A percentile compares a stretch with the other conserved stretches of the same genome.
phyloP scores from a whole-genome alignment of 2,888 invertebrate genomes.

The Synergus laeviventris region DNA sequence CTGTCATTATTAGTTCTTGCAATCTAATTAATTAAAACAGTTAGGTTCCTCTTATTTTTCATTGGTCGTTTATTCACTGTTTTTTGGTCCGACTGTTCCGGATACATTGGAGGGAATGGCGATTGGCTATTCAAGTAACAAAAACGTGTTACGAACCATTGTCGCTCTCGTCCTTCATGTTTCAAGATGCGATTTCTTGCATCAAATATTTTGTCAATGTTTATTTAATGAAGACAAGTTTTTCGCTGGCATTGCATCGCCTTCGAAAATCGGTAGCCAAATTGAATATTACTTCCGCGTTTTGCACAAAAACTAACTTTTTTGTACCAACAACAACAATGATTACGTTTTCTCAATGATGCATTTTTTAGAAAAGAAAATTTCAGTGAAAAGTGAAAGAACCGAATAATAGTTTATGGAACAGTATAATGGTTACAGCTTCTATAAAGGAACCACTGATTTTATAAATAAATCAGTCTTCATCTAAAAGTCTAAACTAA shows the following conservation, averaged over 20 bases:
- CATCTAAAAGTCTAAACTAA: background rate
- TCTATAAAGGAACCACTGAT: background rate
- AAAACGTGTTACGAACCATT: conserved; percentile 8
- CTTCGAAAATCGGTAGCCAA: no score
- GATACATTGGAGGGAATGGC: background rate
- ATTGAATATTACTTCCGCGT: no score
- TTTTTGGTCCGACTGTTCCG: background rate
- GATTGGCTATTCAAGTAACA: background rate
- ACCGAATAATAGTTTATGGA: no score
- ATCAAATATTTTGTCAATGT: background rate
- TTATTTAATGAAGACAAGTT: background rate
- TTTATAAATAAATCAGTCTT: background rate
- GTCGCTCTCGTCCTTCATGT: background rate
- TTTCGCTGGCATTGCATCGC: background rate
- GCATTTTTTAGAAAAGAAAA: no score
- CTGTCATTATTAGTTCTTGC: no score
- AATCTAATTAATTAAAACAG: background rate
- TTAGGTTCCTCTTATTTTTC: background rate
- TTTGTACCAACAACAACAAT: no score
- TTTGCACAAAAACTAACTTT: no score
- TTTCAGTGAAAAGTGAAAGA: no score
- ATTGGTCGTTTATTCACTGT: background rate
- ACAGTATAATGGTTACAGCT: no score
- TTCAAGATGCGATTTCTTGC: background rate
- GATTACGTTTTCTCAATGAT: no score